phyloP scores from a whole-genome alignment of 2,888 invertebrate species.

The Orthosia gracilis region DNA sequence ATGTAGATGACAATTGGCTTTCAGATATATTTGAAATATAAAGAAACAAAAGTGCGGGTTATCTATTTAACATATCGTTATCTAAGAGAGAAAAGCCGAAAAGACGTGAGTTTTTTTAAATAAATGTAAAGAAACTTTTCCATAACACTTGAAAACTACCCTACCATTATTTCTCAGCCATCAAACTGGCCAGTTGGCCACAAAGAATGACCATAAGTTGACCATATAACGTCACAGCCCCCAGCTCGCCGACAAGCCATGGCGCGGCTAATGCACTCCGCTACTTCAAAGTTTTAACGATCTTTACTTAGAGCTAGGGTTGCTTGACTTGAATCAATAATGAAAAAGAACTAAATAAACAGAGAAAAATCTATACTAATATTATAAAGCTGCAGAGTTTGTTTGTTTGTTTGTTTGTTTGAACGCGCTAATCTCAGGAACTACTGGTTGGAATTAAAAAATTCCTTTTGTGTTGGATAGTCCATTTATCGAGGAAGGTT shows the following conservation, averaged over 20 bases:
- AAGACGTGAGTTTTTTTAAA: neutral
- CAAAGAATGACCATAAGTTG: constrained; percentile 60
- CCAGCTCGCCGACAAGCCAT: constrained; percentile 54
- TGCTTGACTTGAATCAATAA: constrained; percentile 5
- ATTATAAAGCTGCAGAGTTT: too few relatives aligned
- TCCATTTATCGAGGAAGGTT: too few relatives aligned
- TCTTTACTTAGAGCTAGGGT: constrained; percentile 82
- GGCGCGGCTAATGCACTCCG: constrained; percentile 84
- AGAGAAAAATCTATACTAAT: too few relatives aligned
- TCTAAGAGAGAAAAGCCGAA: neutral
- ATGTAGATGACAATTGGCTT: too few relatives aligned
- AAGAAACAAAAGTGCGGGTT: too few relatives aligned
- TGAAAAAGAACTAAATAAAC: too few relatives aligned
- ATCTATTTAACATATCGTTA: neutral
- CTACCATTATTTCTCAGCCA: constrained; percentile 9
- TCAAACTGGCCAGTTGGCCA: constrained; percentile 21
- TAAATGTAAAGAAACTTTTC: neutral
- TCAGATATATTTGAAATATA: too few relatives aligned
- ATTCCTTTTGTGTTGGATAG: too few relatives aligned
- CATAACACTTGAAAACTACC: neutral
- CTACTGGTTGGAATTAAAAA: too few relatives aligned
- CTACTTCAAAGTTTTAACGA: constrained; percentile 88
- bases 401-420: too few relatives aligned
- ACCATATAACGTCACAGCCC: constrained; percentile 53
- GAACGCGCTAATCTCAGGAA: too few relatives aligned